Conservation (phyloP, 2,888 invertebrate genomes). For the Aphodius granarius region DNA sequence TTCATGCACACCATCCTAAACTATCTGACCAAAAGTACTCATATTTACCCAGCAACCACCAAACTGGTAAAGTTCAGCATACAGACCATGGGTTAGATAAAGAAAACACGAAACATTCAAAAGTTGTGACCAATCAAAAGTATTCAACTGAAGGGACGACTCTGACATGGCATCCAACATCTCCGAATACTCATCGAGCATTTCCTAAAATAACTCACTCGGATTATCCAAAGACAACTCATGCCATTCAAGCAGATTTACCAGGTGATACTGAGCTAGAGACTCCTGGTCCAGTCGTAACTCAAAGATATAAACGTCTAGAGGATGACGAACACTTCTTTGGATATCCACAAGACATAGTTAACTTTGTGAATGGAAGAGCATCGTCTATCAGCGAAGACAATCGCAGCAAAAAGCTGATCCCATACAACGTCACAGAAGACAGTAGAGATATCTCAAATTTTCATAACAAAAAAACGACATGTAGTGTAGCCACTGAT, state of each 20-base stretch:
- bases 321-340: background rate
- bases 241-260: background rate
- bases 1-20: background rate
- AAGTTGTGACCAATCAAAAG: background rate
- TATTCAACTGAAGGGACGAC: background rate
- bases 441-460: background rate
- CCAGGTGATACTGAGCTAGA: background rate
- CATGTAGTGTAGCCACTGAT: background rate
- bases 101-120: background rate
- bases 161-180: background rate
- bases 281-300: background rate
- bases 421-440: background rate
- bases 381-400: background rate
- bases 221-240: background rate
- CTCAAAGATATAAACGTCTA: background rate
- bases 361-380: conserved; percentile 2
- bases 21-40: background rate
- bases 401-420: background rate
- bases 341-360: conserved; percentile 4
- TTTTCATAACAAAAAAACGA: background rate
- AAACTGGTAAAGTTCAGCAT: too few relatives aligned
- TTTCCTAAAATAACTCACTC: background rate
- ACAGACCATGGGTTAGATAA: too few relatives aligned
- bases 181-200: background rate
- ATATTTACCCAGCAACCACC: background rate